Percentiles rank a stretch among this genome's conserved stretches.
Evolutionary conservation across 2,888 invertebrate genomes (phyloP).

Genomic region (Lasiommata megera): DNA sequence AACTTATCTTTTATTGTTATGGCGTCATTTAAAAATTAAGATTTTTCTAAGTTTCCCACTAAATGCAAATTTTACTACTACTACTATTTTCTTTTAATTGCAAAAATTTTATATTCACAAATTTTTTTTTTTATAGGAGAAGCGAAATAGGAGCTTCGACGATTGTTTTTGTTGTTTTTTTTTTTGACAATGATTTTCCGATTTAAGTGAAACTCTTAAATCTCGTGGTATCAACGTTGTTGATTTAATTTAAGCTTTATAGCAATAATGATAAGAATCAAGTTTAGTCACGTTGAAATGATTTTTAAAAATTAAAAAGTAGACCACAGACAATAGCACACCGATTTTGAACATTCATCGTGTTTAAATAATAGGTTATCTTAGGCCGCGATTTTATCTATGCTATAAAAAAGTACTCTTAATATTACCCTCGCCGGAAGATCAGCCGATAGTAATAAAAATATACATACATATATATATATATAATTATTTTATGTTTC

Average conservation of each 20-base stretch:
- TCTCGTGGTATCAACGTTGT: background rate
- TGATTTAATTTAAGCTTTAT: conserved; percentile 9
- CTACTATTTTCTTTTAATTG: no score
- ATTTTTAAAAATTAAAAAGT: background rate
- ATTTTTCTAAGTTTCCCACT: no score
- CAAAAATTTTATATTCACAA: no score
- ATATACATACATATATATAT: background rate
- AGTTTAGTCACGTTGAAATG: conserved; percentile 3
- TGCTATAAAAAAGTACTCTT: background rate
- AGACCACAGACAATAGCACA: conserved; percentile 5
- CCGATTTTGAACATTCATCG: background rate
- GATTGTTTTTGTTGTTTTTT: background rate
- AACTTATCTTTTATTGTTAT: no score
- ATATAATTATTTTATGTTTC: no score
- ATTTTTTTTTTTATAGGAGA: background rate
- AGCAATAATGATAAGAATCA: conserved; percentile 9
- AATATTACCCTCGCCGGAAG: background rate
- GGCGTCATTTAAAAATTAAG: no score
- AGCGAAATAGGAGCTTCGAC: background rate
- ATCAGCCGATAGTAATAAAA: background rate
- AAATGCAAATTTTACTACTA: no score
- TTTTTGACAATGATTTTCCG: background rate
- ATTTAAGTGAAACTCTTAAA: background rate
- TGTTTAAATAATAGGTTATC: conserved; percentile 2
- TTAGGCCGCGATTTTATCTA: background rate